These are phyloP conservation scores for Polietes domitor DNA, from an alignment of 2,888 invertebrate genomes.

Conservation along the genomic window DNA sequence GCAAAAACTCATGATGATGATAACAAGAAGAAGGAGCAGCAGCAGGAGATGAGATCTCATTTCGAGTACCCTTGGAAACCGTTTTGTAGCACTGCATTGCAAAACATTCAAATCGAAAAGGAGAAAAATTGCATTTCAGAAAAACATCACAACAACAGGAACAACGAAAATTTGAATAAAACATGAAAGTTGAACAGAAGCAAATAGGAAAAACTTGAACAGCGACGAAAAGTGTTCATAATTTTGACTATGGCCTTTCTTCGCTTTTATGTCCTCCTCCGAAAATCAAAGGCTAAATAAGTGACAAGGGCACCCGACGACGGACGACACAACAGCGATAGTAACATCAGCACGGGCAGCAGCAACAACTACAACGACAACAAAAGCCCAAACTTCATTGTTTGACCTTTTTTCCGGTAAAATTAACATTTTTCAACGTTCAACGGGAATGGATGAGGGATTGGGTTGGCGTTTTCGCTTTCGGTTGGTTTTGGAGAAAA, in stretches of 20 bases:
- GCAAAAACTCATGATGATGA: conserved; percentile 31
- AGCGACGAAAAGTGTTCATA: conserved; percentile 50
- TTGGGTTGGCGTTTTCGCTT: conserved; percentile 49
- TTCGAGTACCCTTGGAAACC: conserved; percentile 29
- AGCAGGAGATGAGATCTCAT: conserved; percentile 14
- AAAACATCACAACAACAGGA: conserved; percentile 17
- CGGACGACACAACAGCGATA: conserved; percentile 45
- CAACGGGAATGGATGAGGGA: neutral
- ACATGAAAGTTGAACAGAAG: neutral
- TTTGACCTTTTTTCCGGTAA: conserved; percentile 54
- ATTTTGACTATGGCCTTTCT: conserved; percentile 38
- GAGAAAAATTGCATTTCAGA: conserved; percentile 36
- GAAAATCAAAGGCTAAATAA: conserved; percentile 47
- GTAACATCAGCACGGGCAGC: conserved; percentile 23
- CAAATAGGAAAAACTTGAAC: conserved; percentile 30
- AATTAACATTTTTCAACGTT: conserved; percentile 21
- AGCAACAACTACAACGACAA: conserved; percentile 28
- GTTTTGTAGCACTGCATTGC: conserved; percentile 23
- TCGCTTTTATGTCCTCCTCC: conserved; percentile 24
- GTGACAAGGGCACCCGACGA: conserved; percentile 58
- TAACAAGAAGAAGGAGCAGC: conserved; percentile 42
- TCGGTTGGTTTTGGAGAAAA: conserved; percentile 53
- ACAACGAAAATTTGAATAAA: conserved; percentile 44
- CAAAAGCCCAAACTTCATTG: conserved; percentile 44
- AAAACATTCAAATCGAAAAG: conserved; percentile 34